Evolutionary conservation across 2,888 invertebrate genomes (phyloP).

Genomic region (Leucania comma): DNA sequence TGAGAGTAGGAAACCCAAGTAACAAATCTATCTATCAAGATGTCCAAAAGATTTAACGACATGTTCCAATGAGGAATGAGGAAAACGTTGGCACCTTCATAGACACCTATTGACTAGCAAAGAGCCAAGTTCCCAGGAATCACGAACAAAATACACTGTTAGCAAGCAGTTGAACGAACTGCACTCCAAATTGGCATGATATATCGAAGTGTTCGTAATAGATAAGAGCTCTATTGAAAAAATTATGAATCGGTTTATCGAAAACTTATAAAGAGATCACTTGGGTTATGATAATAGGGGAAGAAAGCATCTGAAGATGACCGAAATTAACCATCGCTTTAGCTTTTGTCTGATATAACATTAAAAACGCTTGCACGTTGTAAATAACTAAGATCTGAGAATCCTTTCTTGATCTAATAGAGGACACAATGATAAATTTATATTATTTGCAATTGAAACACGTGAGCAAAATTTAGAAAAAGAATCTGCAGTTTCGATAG

Average conservation of each 20-base stretch:
- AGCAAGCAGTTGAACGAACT: conserved; percentile 52
- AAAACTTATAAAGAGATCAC: background rate
- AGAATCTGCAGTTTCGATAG: background rate
- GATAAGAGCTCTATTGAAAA: background rate
- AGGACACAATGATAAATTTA: too few relatives aligned
- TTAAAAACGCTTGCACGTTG: too few relatives aligned
- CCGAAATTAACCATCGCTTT: background rate
- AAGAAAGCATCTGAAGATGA: background rate
- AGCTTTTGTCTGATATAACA: background rate
- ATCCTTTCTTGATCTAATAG: background rate
- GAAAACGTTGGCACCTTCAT: conserved; percentile 44
- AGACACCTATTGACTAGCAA: conserved; percentile 49
- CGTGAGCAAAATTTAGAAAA: background rate
- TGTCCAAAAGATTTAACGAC: conserved; percentile 30
- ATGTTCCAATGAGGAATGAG: conserved; percentile 36
- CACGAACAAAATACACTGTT: conserved; percentile 44
- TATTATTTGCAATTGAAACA: background rate
- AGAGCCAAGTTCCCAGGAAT: conserved; percentile 53
- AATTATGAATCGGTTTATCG: too few relatives aligned
- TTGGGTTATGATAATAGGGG: background rate
- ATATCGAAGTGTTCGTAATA: background rate
- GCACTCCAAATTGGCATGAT: conserved; percentile 10
- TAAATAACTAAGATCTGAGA: background rate
- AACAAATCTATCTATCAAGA: conserved; percentile 46
- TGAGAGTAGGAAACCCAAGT: background rate